A percentile compares a stretch with the other conserved stretches of the same genome.
Evolutionary conservation across 2,797 vertebrate genomes (phyloP).

Genomic region (Protosalanx chinensis): DNA sequence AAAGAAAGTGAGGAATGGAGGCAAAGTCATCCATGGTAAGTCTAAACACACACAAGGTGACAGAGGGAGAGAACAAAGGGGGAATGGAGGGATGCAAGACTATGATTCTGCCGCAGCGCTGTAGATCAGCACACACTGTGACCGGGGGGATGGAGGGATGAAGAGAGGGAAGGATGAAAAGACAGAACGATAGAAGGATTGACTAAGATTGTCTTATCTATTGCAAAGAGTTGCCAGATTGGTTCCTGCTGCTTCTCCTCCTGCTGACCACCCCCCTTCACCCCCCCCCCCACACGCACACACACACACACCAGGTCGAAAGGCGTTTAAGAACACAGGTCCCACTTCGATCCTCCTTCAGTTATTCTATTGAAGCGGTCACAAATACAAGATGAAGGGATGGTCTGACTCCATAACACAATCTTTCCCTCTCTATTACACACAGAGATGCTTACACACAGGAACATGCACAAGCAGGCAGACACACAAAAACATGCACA

Average conservation of each 20-base stretch:
- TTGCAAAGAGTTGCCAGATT: too few species aligned
- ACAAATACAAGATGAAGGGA: constrained; percentile 5
- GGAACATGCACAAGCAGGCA: background rate
- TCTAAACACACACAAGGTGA: too few species aligned
- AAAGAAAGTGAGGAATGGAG: too few species aligned
- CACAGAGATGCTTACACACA: background rate
- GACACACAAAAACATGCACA: constrained; percentile 13
- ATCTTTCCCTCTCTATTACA: background rate
- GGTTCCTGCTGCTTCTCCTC: background rate
- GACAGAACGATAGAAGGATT: background rate
- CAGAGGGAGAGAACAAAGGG: too few species aligned
- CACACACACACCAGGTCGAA: background rate
- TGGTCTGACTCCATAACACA: constrained; percentile 8
- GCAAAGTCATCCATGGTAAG: too few species aligned
- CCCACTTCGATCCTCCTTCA: background rate
- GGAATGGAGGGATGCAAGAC: too few species aligned
- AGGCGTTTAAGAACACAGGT: background rate
- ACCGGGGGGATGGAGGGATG: background rate
- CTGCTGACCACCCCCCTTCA: background rate
- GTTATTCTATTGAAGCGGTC: constrained; percentile 11
- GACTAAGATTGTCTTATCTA: background rate
- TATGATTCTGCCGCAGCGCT: too few species aligned
- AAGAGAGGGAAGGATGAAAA: background rate
- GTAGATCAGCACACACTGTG: too few species aligned
- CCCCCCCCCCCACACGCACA: background rate